Conservation (phyloP, 1,140 invertebrate species). For the Kradibia gibbosae region DNA sequence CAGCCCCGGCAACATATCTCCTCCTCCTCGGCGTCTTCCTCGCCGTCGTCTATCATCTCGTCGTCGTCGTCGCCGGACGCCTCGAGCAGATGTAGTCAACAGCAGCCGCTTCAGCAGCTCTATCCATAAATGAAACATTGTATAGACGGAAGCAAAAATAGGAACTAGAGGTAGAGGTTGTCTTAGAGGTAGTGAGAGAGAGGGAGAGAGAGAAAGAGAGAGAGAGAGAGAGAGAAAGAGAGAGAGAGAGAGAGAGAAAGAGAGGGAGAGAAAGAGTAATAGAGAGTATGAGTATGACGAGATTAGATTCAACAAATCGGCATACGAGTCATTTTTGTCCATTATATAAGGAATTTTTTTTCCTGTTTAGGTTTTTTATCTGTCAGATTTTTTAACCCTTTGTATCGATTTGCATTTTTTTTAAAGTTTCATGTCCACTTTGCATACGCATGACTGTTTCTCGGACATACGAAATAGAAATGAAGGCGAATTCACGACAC, state of each 20-base stretch:
- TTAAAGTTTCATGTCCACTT: constrained; percentile 1
- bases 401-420: constrained; percentile 1
- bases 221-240: not conserved
- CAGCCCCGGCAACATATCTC: constrained; percentile 30
- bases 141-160: no score
- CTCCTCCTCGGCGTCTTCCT: constrained; percentile 48
- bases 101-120: constrained; percentile 66
- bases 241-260: not conserved
- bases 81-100: constrained; percentile 36
- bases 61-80: constrained; percentile 48
- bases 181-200: not conserved
- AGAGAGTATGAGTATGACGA: constrained; percentile 5
- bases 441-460: constrained; percentile 13
- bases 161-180: no score
- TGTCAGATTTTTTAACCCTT: constrained; percentile 17
- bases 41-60: constrained; percentile 42
- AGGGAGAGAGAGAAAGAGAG: not conserved
- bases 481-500: constrained; percentile 31
- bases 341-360: constrained; percentile 29
- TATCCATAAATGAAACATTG: constrained; percentile 62
- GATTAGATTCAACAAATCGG: not conserved
- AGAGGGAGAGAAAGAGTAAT: not conserved
- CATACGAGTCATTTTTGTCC: not conserved
- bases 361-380: constrained; percentile 36
- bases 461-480: constrained; percentile 13